phyloP scores from a whole-genome alignment of 2,797 vertebrate genomes.

The Cynopterus sphinx region DNA sequence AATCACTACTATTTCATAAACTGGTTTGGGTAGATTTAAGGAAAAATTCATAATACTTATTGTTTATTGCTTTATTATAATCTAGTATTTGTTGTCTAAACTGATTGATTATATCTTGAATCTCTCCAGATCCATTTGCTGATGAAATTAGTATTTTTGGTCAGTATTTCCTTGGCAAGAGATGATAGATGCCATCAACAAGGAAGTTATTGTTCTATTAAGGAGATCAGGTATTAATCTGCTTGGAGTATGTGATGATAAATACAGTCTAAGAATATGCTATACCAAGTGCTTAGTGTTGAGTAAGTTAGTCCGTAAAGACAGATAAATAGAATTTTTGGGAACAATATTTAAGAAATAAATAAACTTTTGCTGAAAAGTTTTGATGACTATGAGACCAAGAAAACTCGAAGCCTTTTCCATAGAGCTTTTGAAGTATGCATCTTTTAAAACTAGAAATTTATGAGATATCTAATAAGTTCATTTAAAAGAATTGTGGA shows the following conservation, averaged over 20 bases:
- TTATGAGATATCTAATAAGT: not conserved
- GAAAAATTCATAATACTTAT: not conserved
- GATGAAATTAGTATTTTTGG: not conserved
- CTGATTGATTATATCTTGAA: not conserved
- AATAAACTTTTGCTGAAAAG: not conserved
- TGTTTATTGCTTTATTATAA: not conserved
- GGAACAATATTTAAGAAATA: not conserved
- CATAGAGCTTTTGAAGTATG: not conserved
- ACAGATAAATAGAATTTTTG: not conserved
- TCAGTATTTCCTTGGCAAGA: not conserved
- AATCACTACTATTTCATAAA: not conserved
- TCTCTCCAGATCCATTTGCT: not conserved
- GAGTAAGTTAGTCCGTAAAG: not conserved
- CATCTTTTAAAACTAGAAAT: not conserved
- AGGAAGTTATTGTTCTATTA: not conserved
- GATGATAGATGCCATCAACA: not conserved
- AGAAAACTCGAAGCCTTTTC: not conserved
- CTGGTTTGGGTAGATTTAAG: not conserved
- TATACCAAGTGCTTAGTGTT: not conserved
- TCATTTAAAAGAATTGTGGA: not conserved
- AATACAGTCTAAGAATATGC: not conserved
- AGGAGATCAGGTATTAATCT: not conserved
- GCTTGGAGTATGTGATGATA: not conserved
- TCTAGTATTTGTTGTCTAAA: not conserved
- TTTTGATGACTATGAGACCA: not conserved